phyloP scores from a whole-genome alignment of 2,797 vertebrate genomes.

The Pseudomugil tenellus region DNA sequence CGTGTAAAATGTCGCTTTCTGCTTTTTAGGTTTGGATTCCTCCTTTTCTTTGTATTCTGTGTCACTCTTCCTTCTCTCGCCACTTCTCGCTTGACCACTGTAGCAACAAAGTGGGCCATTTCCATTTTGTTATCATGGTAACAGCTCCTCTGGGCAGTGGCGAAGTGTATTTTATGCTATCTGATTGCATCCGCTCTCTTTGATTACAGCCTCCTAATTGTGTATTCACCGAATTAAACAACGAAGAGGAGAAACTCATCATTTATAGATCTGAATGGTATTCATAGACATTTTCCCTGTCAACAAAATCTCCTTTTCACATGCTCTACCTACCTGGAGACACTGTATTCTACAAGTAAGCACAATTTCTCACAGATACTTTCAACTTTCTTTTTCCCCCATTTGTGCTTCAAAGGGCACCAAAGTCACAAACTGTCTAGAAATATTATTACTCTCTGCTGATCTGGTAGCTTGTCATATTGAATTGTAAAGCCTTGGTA shows the following conservation, averaged over 20 bases:
- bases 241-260: background rate
- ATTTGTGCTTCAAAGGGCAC: slow-evolving; percentile 7
- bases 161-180: slow-evolving; percentile 43
- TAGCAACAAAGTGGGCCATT: slow-evolving; percentile 49
- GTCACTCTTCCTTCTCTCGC: slow-evolving; percentile 20
- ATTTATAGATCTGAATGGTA: background rate
- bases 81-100: slow-evolving; percentile 21
- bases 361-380: background rate
- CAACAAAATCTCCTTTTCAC: slow-evolving; percentile 1
- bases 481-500: slow-evolving; percentile 26
- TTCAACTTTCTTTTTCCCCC: background rate
- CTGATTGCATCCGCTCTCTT: slow-evolving; percentile 15
- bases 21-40: slow-evolving; percentile 16
- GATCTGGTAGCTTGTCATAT: slow-evolving; percentile 41
- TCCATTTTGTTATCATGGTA: slow-evolving; percentile 66
- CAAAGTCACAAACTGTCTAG: slow-evolving; percentile 27
- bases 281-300: background rate
- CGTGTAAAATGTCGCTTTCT: slow-evolving; percentile 52
- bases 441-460: slow-evolving; percentile 19
- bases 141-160: slow-evolving; percentile 50
- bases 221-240: slow-evolving; percentile 9
- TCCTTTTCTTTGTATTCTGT: slow-evolving; percentile 10
- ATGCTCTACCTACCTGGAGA: background rate
- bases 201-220: slow-evolving; percentile 20
- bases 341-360: background rate